phyloP scores from a whole-genome alignment of 2,113 vertebrate species.

The Gymnobelideus leadbeateri region DNA sequence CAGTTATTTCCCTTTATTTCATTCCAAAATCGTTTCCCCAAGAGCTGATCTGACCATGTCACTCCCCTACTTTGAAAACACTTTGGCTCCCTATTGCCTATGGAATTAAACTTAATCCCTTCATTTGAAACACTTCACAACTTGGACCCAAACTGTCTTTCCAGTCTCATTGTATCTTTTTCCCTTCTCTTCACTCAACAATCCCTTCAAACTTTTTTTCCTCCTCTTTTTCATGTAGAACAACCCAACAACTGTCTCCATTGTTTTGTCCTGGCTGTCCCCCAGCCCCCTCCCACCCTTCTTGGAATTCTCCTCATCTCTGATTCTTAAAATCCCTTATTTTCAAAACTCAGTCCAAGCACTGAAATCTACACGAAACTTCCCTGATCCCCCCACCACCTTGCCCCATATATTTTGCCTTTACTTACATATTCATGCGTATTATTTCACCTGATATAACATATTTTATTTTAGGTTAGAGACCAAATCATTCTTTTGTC shows the following conservation, averaged over 20 bases:
- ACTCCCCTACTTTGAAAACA: background rate
- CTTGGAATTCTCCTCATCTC: background rate
- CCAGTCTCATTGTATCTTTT: background rate
- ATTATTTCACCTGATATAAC: background rate
- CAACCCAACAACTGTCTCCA: background rate
- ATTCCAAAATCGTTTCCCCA: background rate
- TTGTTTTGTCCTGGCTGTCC: background rate
- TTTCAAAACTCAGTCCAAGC: background rate
- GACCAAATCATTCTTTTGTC: background rate
- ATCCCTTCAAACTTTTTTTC: background rate
- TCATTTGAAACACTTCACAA: background rate
- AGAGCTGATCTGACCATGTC: background rate
- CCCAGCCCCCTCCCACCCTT: background rate
- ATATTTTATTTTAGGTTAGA: background rate
- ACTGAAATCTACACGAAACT: background rate
- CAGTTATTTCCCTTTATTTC: background rate
- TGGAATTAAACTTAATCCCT: background rate
- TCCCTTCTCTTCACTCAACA: background rate
- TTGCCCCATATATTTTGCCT: background rate
- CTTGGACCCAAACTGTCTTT: background rate
- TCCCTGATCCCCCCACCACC: background rate
- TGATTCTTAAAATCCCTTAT: background rate
- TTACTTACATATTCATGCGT: background rate
- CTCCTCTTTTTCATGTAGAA: background rate
- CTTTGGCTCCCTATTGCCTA: background rate